Conservation (phyloP, 1,140 invertebrate genomes). For the Teleopsis dalmanni region DNA sequence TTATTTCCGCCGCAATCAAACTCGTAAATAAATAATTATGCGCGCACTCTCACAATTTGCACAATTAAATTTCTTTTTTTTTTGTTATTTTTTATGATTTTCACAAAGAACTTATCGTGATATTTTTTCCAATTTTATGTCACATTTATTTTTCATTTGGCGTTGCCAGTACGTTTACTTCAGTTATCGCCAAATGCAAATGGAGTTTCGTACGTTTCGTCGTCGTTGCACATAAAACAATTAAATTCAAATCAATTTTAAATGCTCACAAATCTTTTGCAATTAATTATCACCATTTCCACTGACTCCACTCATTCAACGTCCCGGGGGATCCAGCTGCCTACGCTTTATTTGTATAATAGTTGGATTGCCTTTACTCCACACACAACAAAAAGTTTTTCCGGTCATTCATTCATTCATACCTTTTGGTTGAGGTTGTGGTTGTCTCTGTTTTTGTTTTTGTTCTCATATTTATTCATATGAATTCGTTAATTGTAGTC, state of each 20-base stretch:
- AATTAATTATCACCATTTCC: constrained; percentile 33
- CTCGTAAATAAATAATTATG: constrained; percentile 44
- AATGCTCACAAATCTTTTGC: constrained; percentile 40
- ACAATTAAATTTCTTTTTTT: constrained; percentile 35
- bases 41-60: constrained; percentile 34
- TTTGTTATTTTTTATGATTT: too few relatives aligned
- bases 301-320: not conserved
- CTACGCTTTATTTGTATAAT: not conserved
- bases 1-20: constrained; percentile 42
- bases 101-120: too few relatives aligned
- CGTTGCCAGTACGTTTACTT: too few relatives aligned
- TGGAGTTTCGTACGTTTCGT: constrained; percentile 9
- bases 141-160: too few relatives aligned
- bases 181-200: too few relatives aligned
- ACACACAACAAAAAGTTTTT: not conserved
- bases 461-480: constrained; percentile 3
- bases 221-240: constrained; percentile 17
- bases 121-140: too few relatives aligned
- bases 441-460: too few relatives aligned
- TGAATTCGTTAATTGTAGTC: constrained; percentile 1
- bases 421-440: too few relatives aligned
- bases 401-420: constrained; percentile 3
- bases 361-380: too few relatives aligned
- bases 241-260: constrained; percentile 44
- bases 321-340: not conserved